Evolutionary conservation across 2,888 invertebrate genomes (phyloP), one percentile per base, ranked within the genome.

Genomic region (Drosophila formosana): DNA sequence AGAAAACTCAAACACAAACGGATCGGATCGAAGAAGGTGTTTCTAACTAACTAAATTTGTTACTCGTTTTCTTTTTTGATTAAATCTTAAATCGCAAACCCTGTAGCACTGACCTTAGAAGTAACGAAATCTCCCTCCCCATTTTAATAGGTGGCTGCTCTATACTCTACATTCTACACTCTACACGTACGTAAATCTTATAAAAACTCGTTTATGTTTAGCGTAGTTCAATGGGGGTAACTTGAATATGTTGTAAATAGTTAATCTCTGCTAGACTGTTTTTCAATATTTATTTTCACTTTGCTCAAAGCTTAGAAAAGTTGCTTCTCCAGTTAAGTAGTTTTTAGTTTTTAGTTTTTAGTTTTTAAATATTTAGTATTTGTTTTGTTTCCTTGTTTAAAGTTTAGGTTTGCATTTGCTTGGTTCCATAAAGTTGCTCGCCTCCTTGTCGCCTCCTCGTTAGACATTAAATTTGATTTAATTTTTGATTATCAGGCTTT

Each of bases 401-500:
- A 30, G 30, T 37, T 37, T 37, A 50, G 57, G 60, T 75, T 70
- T 74, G 72, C 74, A 50, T 64, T 74, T 69, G 72, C 69, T 83
- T 83, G 88, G 88, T 85, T 88, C 88, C 88, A 75, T 88, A 72
- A 64, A 71, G 76, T 85, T 85, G 66, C 67, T 18, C 1, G 18
- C 18, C 18, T 30, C 28, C 28, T 28, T 28, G 28, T 39, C 39
- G 39, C 13, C 39, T 41, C 39, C 18, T 41, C 2, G 13, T 50
- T 49, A 26, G 11, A 75, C 68, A 89, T 90, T 90, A 89, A 90
- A 89, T 90, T 90, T 85, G 73, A 90, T 90, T 90, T 90, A 90
- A 89, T 83, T 88, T 87, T 90, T 90, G 90, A 90, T 90, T 90
- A 90, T 90, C 90, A 89, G 90, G 90, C 90, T 83, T 62, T 53